A percentile compares a stretch with the other conserved stretches of the same genome.
These are phyloP conservation scores for Gila robusta DNA, from an alignment of 2,797 vertebrate species.

Conservation along the genomic window DNA sequence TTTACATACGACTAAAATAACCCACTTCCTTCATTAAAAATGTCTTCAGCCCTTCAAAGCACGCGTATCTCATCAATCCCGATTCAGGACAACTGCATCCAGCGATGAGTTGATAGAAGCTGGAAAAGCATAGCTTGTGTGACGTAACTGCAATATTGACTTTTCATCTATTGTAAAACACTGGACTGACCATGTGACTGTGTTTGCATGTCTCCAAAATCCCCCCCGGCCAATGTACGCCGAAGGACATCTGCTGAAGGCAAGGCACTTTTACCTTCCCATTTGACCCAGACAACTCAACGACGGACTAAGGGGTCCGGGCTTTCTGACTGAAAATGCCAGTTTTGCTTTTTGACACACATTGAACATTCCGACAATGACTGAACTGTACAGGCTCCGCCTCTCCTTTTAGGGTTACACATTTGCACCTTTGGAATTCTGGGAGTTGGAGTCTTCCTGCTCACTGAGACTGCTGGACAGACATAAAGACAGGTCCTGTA, in stretches of 20 bases:
- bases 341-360: constrained; percentile 71
- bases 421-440: constrained; percentile 76
- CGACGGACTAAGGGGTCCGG: constrained; percentile 61
- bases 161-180: constrained; percentile 66
- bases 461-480: constrained; percentile 81
- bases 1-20: not conserved
- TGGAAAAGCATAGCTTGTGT: constrained; percentile 68
- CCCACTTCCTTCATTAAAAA: constrained; percentile 45
- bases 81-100: constrained; percentile 45
- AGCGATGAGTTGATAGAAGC: constrained; percentile 33
- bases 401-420: constrained; percentile 64
- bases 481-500: constrained; percentile 66
- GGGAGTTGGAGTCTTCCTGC: constrained; percentile 81
- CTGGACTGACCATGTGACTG: constrained; percentile 78
- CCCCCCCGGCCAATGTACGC: constrained; percentile 58
- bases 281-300: constrained; percentile 41
- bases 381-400: constrained; percentile 70
- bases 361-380: constrained; percentile 73
- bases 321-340: constrained; percentile 67
- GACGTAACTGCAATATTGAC: constrained; percentile 73
- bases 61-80: constrained; percentile 22
- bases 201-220: constrained; percentile 52
- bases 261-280: constrained; percentile 62
- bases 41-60: constrained; percentile 23
- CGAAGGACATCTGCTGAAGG: constrained; percentile 72